phyloP scores from a whole-genome alignment of 1,140 invertebrate genomes.

The Lepidurus packardi region DNA sequence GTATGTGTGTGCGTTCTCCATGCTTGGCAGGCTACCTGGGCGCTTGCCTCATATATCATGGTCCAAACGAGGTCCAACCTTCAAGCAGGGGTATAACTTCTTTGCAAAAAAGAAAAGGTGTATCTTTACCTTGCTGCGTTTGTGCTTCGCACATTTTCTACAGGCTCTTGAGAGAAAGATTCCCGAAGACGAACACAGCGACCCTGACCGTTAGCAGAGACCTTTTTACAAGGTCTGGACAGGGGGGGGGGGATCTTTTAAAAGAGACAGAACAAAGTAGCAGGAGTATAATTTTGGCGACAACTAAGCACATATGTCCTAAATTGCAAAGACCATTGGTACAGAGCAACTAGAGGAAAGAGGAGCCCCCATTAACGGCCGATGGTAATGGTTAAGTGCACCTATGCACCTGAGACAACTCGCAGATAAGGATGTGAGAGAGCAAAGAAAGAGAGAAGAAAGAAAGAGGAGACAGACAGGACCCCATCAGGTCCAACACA shows the following conservation, averaged over 20 bases:
- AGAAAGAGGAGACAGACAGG: too few species aligned
- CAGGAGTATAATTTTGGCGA: not conserved
- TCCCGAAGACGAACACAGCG: not conserved
- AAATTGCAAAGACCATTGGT: not conserved
- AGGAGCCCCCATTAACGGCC: not conserved
- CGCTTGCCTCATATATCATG: conserved; percentile 19
- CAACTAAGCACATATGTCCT: not conserved
- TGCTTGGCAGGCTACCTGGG: conserved; percentile 7
- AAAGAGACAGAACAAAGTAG: not conserved
- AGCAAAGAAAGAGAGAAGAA: not conserved
- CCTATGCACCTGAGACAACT: conserved; percentile 6
- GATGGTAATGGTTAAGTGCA: not conserved
- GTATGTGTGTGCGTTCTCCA: not conserved
- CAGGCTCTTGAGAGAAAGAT: not conserved
- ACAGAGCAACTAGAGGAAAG: not conserved
- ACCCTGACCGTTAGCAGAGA: not conserved
- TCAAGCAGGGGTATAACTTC: not conserved
- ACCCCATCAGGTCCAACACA: not conserved
- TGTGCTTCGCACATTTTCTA: not conserved
- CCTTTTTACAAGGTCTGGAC: not conserved
- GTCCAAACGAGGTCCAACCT: conserved; percentile 6
- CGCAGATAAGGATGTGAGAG: conserved; percentile 1
- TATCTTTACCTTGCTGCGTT: not conserved
- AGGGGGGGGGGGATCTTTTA: not conserved
- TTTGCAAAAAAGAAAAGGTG: not conserved